Evolutionary conservation across 2,113 vertebrate genomes (phyloP), one percentile per base, ranked within the genome.

Genomic region (Trematomus loennbergii): DNA sequence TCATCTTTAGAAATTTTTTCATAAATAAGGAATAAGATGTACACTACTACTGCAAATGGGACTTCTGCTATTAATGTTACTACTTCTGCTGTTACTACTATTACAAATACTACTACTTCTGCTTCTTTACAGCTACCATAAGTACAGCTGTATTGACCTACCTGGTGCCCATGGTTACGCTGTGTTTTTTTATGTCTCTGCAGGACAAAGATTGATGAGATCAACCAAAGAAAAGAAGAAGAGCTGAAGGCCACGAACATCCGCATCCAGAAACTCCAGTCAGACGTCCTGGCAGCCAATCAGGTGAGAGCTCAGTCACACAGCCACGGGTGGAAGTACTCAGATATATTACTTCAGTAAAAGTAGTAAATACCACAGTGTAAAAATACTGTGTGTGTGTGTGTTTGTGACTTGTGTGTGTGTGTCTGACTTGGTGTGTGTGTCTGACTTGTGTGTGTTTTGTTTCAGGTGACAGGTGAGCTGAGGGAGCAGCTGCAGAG

Each of bases 171-270:
- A 5, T 52, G n/a, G 3, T 18, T 16, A 20, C 2, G 10, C 17
- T n/a, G 18, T 61, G 5, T 22, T 33, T 52, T 25, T 48, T 16
- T 7, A 10, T 64, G 9, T 66, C 17, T 36, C 62, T 55, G 49
- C 80, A 98, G 97, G 92, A 97, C 96, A 10, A 97, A 98, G 89
- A 96, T 96, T 1, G 96, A 97, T 6, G 96, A 97, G 89, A 93
- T 98, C 72, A 96, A 96, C 64, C 96, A 96, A 81, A 95, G 79
- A 53, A 96, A n/a, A 67, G 97, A 97, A 22, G 96, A 97, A n/a
- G 97, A 98, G 76, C 75, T 96, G 52, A 96, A 94, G 84, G 92
- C 95, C 20, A 87, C 95, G 77, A 93, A 94, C 82, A 36, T 85
- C 58, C 93, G 91, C 12, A 94, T 95, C 78, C 96, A 96, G 82